Evolutionary conservation across 2,797 vertebrate species (phyloP), one percentile per base, ranked within the genome.

Genomic region (Mareca penelope): DNA sequence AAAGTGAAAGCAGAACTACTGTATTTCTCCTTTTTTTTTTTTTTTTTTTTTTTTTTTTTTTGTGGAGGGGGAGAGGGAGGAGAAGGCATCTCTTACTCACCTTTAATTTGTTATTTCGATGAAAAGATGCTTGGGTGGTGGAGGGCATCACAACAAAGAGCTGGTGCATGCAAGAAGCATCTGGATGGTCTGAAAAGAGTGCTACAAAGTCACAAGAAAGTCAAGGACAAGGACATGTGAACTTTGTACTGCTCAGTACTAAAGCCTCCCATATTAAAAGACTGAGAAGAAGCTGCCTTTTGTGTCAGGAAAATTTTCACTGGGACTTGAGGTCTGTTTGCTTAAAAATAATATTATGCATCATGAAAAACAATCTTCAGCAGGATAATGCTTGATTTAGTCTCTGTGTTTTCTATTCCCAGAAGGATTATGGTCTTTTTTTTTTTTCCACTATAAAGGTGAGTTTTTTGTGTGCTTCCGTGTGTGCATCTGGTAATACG

Each of bases 31-130:
- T 24, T 37, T 37, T 55, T 39, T 29, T 73, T 68, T 14, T 24
- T 50, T 24, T 26, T 52, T 50, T 50, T 50, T 71, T 61, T 28
- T 28, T 70, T 28, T 52, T 52, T 52, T 52, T 52, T 9, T 50
- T 24, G 13, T 24, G 69, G 15, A 5, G 53, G 16, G 24, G 5
- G 2, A 7, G 2, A 1, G 6, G 8, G 15, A 13, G 18, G 37
- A 15, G 5, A 48, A 39, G 2, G 1, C 7, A 9, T 70, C 2
- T 80, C 13, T 81, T 83, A 9, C 44, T 46, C 44, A 12, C 21
- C 44, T 84, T 24, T 69, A 40, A 19, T 64, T 44, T 60, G 10
- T 44, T 28, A 7, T 56, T 73, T 29, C 26, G 6, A 67, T 68
- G 4, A 33, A 86, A 81, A 73, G 10, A n/a, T 22, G 2, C 14